These are phyloP conservation scores for Pseudorectes ferrugineus DNA, from an alignment of 2,113 vertebrate species.

Conservation along the genomic window DNA sequence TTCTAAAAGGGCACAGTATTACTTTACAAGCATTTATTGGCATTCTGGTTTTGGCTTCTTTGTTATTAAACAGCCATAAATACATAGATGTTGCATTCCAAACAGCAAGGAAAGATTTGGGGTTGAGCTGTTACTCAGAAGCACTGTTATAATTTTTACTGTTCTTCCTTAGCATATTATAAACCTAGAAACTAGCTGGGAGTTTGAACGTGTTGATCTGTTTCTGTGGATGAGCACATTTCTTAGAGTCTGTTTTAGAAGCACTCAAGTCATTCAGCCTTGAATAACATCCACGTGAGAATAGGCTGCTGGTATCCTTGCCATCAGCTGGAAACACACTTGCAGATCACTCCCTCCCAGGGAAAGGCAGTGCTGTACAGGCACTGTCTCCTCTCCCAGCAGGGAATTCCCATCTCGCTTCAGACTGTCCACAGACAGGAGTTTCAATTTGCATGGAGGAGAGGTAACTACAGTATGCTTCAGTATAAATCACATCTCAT, in stretches of 20 bases:
- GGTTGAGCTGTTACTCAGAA: background rate
- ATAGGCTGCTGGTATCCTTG: slow-evolving; percentile 28
- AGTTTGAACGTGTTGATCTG: background rate
- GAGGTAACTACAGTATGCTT: background rate
- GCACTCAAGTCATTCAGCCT: slow-evolving; percentile 26
- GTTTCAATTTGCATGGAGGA: background rate
- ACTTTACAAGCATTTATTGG: background rate
- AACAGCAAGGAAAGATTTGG: background rate
- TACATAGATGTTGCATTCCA: background rate
- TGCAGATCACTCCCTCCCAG: background rate
- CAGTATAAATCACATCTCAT: background rate
- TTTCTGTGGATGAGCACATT: slow-evolving; percentile 1
- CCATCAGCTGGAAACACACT: slow-evolving; percentile 31
- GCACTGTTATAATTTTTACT: background rate
- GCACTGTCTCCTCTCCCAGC: background rate
- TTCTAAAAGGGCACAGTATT: background rate
- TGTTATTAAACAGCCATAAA: background rate
- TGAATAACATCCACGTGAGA: slow-evolving; percentile 37
- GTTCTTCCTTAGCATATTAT: background rate
- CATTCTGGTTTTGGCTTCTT: background rate
- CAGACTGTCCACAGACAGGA: background rate
- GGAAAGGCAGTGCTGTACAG: background rate
- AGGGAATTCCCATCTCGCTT: background rate
- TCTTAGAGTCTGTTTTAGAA: slow-evolving; percentile 26
- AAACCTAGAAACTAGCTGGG: background rate